Evolutionary conservation across 2,888 invertebrate species (phyloP).

Genomic region (Gandaritis pyraliata): DNA sequence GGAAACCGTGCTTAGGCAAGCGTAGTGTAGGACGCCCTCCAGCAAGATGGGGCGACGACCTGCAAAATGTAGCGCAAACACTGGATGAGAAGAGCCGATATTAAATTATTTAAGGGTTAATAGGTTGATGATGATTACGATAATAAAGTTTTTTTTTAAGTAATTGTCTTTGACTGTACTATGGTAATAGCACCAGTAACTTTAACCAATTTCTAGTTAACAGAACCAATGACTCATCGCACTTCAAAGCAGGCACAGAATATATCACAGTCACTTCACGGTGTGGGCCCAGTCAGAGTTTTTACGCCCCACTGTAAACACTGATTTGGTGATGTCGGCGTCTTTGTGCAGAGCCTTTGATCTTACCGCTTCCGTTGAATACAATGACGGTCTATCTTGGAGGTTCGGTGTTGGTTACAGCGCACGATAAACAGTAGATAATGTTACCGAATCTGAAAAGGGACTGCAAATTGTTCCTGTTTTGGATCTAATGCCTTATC

Average conservation of each 20-base stretch:
- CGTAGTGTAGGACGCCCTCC: too few relatives aligned
- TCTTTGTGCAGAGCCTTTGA: conserved; percentile 63
- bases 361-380: conserved; percentile 75
- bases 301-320: conserved; percentile 71
- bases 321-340: conserved; percentile 65
- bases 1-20: too few relatives aligned
- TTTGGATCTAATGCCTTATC: not conserved
- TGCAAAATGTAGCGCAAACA: too few relatives aligned
- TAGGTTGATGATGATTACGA: too few relatives aligned
- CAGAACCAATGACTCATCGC: conserved; percentile 60
- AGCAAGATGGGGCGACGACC: too few relatives aligned
- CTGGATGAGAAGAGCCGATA: too few relatives aligned
- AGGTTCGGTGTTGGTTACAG: conserved; percentile 46
- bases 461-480: not conserved
- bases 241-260: conserved; percentile 55
- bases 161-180: conserved; percentile 32
- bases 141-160: too few relatives aligned
- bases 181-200: conserved; percentile 24
- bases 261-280: conserved; percentile 40
- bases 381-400: conserved; percentile 67
- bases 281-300: conserved; percentile 68
- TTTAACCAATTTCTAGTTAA: conserved; percentile 47
- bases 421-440: conserved; percentile 47
- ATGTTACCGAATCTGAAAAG: conserved; percentile 26
- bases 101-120: too few relatives aligned